These are phyloP conservation scores for Sebastes schlegelii DNA, from an alignment of 2,113 vertebrate genomes.

Conservation along the genomic window DNA sequence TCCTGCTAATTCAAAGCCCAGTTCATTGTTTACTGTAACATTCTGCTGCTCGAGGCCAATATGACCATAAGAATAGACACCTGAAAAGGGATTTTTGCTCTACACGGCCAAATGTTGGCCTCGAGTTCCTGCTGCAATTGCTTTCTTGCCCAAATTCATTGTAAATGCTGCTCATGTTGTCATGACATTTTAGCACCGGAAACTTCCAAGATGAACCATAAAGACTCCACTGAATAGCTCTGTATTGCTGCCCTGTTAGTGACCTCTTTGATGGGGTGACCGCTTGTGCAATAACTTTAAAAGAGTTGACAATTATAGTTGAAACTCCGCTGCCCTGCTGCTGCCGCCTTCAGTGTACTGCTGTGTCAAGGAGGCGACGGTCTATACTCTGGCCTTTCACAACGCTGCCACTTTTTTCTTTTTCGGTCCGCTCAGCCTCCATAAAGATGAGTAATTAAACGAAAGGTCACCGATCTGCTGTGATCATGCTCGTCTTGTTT, in stretches of 20 bases:
- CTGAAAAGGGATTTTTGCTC: background rate
- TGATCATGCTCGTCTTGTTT: background rate
- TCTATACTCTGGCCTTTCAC: constrained; percentile 28
- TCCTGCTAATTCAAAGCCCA: background rate
- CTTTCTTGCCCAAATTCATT: background rate
- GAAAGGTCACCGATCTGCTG: constrained; percentile 41
- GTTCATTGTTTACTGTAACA: background rate
- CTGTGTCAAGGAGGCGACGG: background rate
- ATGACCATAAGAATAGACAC: background rate
- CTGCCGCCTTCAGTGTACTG: background rate
- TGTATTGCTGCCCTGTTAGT: background rate
- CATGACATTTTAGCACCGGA: constrained; percentile 32
- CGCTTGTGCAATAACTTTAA: constrained; percentile 22
- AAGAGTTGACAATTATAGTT: constrained; percentile 25
- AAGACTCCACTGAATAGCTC: constrained; percentile 9
- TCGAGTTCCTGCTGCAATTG: background rate
- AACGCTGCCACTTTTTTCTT: background rate
- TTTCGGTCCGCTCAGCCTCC: background rate
- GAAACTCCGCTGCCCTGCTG: background rate
- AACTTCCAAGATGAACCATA: constrained; percentile 15
- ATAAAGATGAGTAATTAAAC: constrained; percentile 36
- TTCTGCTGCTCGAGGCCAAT: background rate
- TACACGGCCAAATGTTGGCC: background rate
- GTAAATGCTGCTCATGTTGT: constrained; percentile 19
- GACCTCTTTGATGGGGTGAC: constrained; percentile 29